Base-by-base conservation (phyloP, 2,888 invertebrate species). In the Temnothorax unifasciatus region DNA sequence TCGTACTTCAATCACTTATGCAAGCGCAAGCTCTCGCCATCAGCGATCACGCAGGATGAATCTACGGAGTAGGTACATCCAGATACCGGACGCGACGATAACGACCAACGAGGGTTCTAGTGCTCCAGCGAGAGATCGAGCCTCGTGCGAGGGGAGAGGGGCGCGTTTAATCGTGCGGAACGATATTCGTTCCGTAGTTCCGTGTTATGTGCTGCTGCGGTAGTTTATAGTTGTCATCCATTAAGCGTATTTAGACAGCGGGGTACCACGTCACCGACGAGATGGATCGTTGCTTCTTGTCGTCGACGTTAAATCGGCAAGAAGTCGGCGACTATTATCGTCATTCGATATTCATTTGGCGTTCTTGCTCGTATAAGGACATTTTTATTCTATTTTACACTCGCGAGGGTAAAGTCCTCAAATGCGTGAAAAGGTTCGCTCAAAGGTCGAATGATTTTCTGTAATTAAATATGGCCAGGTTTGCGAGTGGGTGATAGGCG, bases 161-260 rank as follows among this genome's bases (percentile, higher is more conserved):
- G 25, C 15, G 79, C 76, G 85, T 57, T 92, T 90, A 91, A 92
- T 92, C 92, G 92, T 89, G 92, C 88, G 92, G 92, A 92, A 92
- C 92, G 91, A 91, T 89, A 91, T 90, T 91, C 90, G 77, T 86
- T 86, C 84, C 86, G 86, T 85, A 90, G 86, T 88, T 89, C 89
- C 87, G 87, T 88, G 91, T 90, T 88, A 91, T 89, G 90, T 85
- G 89, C 90, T 88, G 83, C 83, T 85, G 86, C 85, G 89, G 90
- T 90, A 91, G 91, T 92, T 92, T 92, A 92, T 92, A 92, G 91
- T 91, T 90, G 91, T 90, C 91, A 91, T 92, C 90, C 85, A 90
- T 92, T 92, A 90, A 92, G 88, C 83, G 88, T 85, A 87, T 89
- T 90, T 89, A 90, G 87, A 89, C 83, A 73, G 85, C 85, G 87